Evolutionary conservation across 35 echinoderm and acorn worm species (phyloP).

Genomic region (Apostichopus parvimensis): DNA sequence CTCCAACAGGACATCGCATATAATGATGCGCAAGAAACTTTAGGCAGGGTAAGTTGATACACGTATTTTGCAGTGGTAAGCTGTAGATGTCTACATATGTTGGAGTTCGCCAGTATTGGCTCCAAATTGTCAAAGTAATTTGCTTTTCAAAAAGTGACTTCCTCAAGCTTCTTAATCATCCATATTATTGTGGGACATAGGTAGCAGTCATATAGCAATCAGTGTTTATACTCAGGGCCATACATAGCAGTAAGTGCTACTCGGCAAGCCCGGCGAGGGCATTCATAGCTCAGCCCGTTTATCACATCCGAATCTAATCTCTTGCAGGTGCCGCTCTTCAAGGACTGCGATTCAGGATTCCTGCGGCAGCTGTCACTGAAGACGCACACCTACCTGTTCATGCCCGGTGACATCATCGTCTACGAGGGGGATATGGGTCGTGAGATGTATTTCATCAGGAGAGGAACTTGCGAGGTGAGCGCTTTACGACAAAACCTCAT

Average conservation of each 20-base stretch:
- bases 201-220: too few relatives aligned
- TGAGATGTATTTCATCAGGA: slow-evolving; percentile 99
- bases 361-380: slow-evolving; percentile 88
- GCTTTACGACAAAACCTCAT: background rate
- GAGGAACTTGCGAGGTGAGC: slow-evolving; percentile 95
- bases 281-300: background rate
- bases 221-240: too few relatives aligned
- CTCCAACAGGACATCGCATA: slow-evolving; percentile 93
- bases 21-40: slow-evolving; percentile 87
- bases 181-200: too few relatives aligned
- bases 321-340: slow-evolving; percentile 87
- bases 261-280: too few relatives aligned
- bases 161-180: too few relatives aligned
- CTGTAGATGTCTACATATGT: too few relatives aligned
- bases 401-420: slow-evolving; percentile 90
- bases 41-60: slow-evolving; percentile 70
- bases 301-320: background rate
- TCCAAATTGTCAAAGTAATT: too few relatives aligned
- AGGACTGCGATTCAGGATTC: slow-evolving; percentile 92
- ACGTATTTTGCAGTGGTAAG: too few relatives aligned
- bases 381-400: slow-evolving; percentile 92
- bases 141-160: too few relatives aligned
- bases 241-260: too few relatives aligned
- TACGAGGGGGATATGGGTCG: slow-evolving; percentile 97
- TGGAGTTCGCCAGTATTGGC: too few relatives aligned